Evolutionary conservation across 2,797 vertebrate genomes (phyloP).

Genomic region (Orestias chungarensis): DNA sequence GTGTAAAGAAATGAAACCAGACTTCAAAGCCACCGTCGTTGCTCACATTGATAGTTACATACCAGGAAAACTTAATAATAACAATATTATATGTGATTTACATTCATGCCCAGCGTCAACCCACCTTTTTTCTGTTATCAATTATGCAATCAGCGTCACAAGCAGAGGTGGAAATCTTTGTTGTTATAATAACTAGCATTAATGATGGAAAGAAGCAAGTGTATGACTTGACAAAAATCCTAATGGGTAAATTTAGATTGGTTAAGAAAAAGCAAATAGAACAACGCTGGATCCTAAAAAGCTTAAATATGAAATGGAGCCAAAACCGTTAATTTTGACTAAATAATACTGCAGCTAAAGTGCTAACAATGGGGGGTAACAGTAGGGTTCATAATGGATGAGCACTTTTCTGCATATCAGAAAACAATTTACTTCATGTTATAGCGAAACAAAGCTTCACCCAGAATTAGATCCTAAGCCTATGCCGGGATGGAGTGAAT

Average conservation of each 20-base stretch:
- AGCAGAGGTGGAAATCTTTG: not conserved
- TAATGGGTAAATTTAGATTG: not conserved
- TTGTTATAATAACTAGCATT: not conserved
- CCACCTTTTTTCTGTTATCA: not conserved
- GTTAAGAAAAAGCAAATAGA: not conserved
- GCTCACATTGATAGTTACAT: not conserved
- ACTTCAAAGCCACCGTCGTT: not conserved
- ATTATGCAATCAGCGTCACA: not conserved
- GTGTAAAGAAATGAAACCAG: not conserved
- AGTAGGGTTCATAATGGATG: not conserved
- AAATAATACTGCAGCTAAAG: not conserved
- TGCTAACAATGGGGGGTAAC: not conserved
- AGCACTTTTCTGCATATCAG: constrained; percentile 1
- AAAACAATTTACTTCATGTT: not conserved
- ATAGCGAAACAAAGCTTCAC: not conserved
- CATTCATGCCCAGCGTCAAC: not conserved
- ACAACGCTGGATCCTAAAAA: not conserved
- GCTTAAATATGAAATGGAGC: not conserved
- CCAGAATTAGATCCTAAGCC: not conserved
- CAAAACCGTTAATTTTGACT: not conserved
- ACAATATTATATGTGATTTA: not conserved
- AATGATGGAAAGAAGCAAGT: not conserved
- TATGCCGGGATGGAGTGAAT: not conserved
- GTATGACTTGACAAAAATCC: not conserved
- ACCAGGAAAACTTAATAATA: not conserved